phyloP scores from a whole-genome alignment of 2,113 vertebrate genomes.

The Orcinus orca region DNA sequence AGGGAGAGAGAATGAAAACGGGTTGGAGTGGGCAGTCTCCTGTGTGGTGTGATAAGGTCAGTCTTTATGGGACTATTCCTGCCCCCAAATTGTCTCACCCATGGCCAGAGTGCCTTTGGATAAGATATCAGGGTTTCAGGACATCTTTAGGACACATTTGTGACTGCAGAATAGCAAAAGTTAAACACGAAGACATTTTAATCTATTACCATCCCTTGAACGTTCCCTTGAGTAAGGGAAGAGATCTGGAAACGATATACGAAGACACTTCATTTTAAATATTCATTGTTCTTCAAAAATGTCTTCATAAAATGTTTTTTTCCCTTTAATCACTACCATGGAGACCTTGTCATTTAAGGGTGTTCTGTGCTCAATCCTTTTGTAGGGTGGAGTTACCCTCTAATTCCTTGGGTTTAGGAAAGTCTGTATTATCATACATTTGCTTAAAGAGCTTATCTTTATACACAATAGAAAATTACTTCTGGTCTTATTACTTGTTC shows the following conservation, averaged over 20 bases:
- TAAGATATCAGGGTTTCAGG: not conserved
- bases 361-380: not conserved
- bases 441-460: not conserved
- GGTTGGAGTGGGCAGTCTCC: not conserved
- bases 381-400: not conserved
- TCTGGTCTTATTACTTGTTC: not conserved
- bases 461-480: not conserved
- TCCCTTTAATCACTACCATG: not conserved
- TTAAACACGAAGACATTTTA: not conserved
- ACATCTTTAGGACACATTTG: not conserved
- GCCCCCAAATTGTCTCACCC: not conserved
- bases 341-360: not conserved
- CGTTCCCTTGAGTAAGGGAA: not conserved
- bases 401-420: not conserved
- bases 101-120: not conserved
- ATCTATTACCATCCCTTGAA: not conserved
- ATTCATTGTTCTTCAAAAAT: not conserved
- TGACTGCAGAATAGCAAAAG: not conserved
- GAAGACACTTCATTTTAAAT: slow-evolving; percentile 5
- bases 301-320: not conserved
- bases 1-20: not conserved
- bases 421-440: not conserved
- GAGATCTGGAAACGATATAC: not conserved
- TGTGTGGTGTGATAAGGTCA: not conserved
- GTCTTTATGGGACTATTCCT: not conserved